Evolutionary conservation across 1,140 invertebrate species (phyloP).

Genomic region (Gryllus bimaculatus): DNA sequence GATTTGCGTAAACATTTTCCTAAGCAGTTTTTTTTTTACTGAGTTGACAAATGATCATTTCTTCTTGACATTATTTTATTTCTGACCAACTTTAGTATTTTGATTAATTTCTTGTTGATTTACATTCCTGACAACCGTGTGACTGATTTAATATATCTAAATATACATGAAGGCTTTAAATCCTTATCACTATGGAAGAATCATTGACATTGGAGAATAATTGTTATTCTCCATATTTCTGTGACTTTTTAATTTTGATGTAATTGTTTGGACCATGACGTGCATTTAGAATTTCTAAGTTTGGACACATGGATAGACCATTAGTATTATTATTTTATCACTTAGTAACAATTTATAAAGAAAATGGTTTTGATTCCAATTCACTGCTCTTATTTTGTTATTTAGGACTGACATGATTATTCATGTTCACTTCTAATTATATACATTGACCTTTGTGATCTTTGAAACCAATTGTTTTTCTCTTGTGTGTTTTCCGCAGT

Average conservation of each 20-base stretch:
- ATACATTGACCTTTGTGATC: too few species aligned
- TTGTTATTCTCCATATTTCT: background rate
- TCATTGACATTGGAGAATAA: background rate
- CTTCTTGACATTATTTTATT: background rate
- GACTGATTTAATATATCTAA: background rate
- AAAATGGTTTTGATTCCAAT: background rate
- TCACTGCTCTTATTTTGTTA: background rate
- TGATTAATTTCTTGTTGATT: background rate
- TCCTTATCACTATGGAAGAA: background rate
- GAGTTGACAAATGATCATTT: background rate
- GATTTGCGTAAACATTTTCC: too few species aligned
- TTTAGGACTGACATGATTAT: background rate
- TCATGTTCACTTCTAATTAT: too few species aligned
- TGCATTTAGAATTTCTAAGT: slow-evolving; percentile 1
- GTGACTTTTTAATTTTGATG: background rate
- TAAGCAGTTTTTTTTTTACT: too few species aligned
- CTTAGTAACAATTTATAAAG: background rate
- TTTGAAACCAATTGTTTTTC: too few species aligned
- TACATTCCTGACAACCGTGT: background rate
- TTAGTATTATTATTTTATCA: background rate
- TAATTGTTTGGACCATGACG: background rate
- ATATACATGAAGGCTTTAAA: background rate
- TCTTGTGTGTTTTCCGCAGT: too few species aligned
- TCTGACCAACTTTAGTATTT: background rate
- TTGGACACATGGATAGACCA: background rate